phyloP scores from a whole-genome alignment of 2,113 vertebrate species.

The Rhombomys opimus region DNA sequence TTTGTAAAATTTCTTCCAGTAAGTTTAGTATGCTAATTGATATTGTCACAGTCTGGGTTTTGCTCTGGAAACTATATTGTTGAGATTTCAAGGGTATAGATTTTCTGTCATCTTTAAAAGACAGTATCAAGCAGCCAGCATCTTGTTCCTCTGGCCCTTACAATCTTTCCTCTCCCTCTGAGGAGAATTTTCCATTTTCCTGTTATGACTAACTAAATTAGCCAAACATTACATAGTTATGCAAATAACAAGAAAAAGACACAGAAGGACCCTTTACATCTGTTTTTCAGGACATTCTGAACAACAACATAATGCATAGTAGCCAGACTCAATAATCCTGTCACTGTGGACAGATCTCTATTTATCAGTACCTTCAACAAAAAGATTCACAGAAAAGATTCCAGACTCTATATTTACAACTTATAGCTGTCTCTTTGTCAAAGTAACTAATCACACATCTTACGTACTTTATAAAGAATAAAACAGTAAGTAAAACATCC shows the following conservation, averaged over 20 bases:
- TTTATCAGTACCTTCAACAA: rapidly evolving
- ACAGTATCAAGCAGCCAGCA: neutral
- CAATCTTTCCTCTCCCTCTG: neutral
- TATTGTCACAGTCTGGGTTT: neutral
- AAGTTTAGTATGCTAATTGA: neutral
- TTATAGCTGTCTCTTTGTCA: neutral
- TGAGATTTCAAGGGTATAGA: neutral
- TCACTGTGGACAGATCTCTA: neutral
- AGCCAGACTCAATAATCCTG: neutral
- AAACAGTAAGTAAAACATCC: neutral
- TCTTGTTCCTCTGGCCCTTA: neutral
- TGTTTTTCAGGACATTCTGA: neutral
- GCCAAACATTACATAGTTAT: neutral
- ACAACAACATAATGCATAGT: neutral
- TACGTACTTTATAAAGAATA: neutral
- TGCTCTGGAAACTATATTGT: neutral
- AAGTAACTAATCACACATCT: neutral
- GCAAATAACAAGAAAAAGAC: neutral
- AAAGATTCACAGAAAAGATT: neutral
- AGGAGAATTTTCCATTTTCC: neutral
- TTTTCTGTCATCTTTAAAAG: neutral
- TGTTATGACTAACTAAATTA: neutral
- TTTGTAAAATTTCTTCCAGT: neutral
- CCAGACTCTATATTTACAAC: neutral
- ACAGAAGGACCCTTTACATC: neutral